Conservation (phyloP, 1,140 invertebrate genomes). For the Heliconius hewitsoni region DNA sequence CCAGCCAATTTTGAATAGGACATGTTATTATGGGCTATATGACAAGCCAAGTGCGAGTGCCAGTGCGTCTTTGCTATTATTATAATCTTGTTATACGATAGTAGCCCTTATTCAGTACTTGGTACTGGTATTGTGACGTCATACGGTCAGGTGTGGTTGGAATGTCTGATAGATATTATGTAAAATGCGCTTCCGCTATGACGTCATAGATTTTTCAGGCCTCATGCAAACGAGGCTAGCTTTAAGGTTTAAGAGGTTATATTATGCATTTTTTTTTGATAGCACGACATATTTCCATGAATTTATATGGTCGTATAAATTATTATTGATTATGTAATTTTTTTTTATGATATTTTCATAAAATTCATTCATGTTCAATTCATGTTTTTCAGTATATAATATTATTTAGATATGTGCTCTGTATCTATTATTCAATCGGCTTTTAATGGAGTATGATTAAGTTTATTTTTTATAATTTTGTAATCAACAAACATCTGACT, state of each 20-base stretch:
- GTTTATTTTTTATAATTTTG: too few relatives aligned
- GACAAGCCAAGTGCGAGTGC: constrained; percentile 43
- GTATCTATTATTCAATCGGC: too few relatives aligned
- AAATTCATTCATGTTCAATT: too few relatives aligned
- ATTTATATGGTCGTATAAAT: not conserved
- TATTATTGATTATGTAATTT: not conserved
- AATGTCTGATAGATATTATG: constrained; percentile 55
- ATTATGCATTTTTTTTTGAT: not conserved
- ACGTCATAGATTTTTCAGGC: constrained; percentile 44
- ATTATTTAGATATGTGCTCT: too few relatives aligned
- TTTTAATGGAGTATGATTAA: too few relatives aligned
- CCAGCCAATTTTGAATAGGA: constrained; percentile 49
- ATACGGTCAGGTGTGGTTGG: constrained; percentile 51
- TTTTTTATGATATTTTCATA: not conserved
- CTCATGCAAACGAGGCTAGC: constrained; percentile 5
- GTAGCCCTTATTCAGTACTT: constrained; percentile 46
- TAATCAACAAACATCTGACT: too few relatives aligned
- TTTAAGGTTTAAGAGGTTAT: not conserved
- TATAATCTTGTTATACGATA: constrained; percentile 52
- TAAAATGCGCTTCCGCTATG: constrained; percentile 41
- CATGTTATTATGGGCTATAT: constrained; percentile 59
- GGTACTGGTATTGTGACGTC: constrained; percentile 37
- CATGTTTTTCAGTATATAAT: too few relatives aligned
- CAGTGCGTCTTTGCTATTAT: constrained; percentile 64
- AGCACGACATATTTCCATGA: not conserved